Evolutionary conservation across 1,140 invertebrate species (phyloP).

Genomic region (Platorchestia sp.): DNA sequence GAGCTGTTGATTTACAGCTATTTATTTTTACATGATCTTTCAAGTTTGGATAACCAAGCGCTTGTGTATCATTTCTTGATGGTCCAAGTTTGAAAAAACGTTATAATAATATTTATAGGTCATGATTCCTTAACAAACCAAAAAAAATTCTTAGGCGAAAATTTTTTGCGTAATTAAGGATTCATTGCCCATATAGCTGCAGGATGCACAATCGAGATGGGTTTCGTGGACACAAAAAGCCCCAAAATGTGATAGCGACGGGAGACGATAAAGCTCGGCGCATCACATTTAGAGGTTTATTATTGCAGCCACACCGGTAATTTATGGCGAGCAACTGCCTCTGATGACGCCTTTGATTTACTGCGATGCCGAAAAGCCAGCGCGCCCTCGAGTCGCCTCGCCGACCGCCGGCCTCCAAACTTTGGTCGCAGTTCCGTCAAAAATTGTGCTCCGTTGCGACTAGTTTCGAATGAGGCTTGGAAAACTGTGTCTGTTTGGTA

Average conservation of each 20-base stretch:
- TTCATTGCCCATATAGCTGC: neutral
- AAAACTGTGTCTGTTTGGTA: neutral
- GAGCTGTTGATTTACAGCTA: neutral
- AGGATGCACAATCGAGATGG: neutral
- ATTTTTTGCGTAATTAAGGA: neutral
- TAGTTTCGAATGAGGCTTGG: neutral
- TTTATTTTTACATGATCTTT: too few relatives aligned
- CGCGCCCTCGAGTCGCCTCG: neutral
- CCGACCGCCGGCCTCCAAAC: neutral
- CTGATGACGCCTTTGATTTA: conserved; percentile 26
- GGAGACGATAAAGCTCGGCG: neutral
- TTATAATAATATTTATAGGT: neutral
- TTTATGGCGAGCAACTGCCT: conserved; percentile 32
- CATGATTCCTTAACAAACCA: neutral
- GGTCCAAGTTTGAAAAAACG: neutral
- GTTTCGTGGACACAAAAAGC: neutral
- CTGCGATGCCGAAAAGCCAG: neutral
- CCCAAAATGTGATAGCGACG: neutral
- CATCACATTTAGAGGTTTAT: conserved; percentile 2
- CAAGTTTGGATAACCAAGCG: neutral
- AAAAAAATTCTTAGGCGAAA: neutral
- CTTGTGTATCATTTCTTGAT: neutral
- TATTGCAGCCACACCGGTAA: conserved; percentile 4
- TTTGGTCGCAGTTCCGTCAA: neutral
- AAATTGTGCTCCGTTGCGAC: neutral